Base-by-base conservation (phyloP, 1,140 invertebrate genomes). In the Cherax quadricarinatus region DNA sequence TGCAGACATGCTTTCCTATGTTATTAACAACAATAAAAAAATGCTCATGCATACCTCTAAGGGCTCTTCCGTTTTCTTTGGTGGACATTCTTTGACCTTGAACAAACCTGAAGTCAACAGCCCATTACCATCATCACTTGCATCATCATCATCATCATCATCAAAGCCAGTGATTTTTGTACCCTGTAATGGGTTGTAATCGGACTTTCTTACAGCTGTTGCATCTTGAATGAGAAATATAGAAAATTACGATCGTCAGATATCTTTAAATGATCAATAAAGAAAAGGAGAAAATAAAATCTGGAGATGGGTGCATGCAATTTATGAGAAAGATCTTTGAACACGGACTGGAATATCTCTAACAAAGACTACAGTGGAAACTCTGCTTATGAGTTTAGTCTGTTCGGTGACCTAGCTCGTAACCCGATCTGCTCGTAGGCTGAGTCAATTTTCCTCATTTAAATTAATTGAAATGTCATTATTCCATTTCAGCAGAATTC, bases 101-200 rank as follows among this genome's bases (percentile, higher is more conserved):
- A 89, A 89, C 10, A 89, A 78, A 14, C 88, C 88, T 10, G 88
- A 89, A 1, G 80, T 75, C 18, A 89, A 41, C 1, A 89, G 81
- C 70, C 51, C 88, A 84, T 89, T 81, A 10, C 51, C 62, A 30
- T 83, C 78, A 30, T 89, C 88, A 82, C 78, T 70, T 4, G 82
- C 87, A 75, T 84, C 88, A 73, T 48, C 75, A 24, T 66, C 53
- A 7, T 83, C 49, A 14, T 53, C 81, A 53, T 89, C 81, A 14
- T 30, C 70, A 83, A 89, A 89, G 16, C 49, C 66, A 83, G 30
- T 75, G 18, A 66, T 83, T n/a, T 48, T 49, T 73, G 24, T 41
- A n/a, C 49, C 53, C 80, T 75, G 21, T 21, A 66, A 21, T 24
- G 62, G 81, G 30, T 5, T 12, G 1, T 88, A 53, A 4, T 14